Conservation (phyloP, 2,113 vertebrate genomes). For the Centropus unirufus region DNA sequence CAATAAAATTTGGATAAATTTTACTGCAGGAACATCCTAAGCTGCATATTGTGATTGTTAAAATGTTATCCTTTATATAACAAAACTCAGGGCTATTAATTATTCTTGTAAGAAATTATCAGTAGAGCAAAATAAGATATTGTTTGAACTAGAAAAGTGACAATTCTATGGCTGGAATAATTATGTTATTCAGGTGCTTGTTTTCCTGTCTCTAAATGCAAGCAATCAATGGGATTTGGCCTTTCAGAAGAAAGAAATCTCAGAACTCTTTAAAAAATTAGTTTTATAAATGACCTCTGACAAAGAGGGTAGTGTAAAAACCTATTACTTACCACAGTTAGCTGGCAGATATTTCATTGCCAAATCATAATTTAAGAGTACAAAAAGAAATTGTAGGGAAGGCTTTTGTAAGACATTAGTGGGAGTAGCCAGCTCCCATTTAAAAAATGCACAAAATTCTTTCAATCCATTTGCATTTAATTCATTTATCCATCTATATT, state of each 20-base stretch:
- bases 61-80: background rate
- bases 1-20: conserved; percentile 7
- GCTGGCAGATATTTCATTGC: background rate
- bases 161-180: background rate
- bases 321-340: background rate
- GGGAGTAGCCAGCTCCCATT: background rate
- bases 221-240: background rate
- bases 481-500: background rate
- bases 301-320: background rate
- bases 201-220: background rate
- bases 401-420: background rate
- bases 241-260: too few relatives aligned
- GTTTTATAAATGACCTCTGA: background rate
- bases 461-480: background rate
- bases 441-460: background rate
- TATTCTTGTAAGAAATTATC: background rate
- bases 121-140: background rate
- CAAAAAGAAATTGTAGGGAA: background rate
- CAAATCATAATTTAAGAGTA: background rate
- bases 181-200: background rate
- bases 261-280: background rate
- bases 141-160: background rate
- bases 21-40: background rate
- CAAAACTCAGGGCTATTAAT: background rate
- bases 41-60: background rate